Base-by-base conservation (phyloP, 2,113 vertebrate species). In the Gnathonemus longibarbis region DNA sequence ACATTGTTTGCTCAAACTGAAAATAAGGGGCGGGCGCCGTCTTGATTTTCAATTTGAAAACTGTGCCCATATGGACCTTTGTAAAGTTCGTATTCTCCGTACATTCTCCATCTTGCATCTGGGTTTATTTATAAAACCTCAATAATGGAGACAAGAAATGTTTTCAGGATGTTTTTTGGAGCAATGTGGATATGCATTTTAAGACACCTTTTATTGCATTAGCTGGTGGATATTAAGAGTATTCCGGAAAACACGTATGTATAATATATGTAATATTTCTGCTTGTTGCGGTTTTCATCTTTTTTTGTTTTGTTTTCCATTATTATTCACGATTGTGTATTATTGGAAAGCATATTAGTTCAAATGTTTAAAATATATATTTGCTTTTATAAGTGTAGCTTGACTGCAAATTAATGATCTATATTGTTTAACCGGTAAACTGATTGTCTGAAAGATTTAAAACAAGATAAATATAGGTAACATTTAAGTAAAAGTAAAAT, bases 51-150 rank as follows among this genome's bases (percentile, higher is more conserved):
- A 56, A 88, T 62, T 56, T 87, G 83, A 83, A 49, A 86, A 84
- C 17, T 10, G 42, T 80, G 10, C 15, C 80, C 24, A 53, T 24
- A 39, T 80, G 85, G 89, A 89, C 50, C 62, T 70, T 31, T 70
- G 62, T 1, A 24, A 83, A 45, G 10, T 84, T 53, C 77, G n/a
- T 56, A 35, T 84, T 39, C 52, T 84, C 49, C 80, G 80, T 45
- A 42, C 53, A 62, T 42, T 53, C 70, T 31, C 70, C 70, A 24
- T 42, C 48, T 89, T 39, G 49, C 45, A 83, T 35, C 88, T 74
- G 88, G 48, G 48, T 89, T 89, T 89, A 89, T 88, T 88, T 88
- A 27, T n/a, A 50, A 88, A 74, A 89, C 88, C 45, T 46, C 9
- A 89, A 89, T 49, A 89, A 77, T 50, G 66, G 49, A 52, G 48